Evolutionary conservation across 2,888 invertebrate genomes (phyloP), one percentile per base, ranked within the genome.

Genomic region (Eristalis intricaria): DNA sequence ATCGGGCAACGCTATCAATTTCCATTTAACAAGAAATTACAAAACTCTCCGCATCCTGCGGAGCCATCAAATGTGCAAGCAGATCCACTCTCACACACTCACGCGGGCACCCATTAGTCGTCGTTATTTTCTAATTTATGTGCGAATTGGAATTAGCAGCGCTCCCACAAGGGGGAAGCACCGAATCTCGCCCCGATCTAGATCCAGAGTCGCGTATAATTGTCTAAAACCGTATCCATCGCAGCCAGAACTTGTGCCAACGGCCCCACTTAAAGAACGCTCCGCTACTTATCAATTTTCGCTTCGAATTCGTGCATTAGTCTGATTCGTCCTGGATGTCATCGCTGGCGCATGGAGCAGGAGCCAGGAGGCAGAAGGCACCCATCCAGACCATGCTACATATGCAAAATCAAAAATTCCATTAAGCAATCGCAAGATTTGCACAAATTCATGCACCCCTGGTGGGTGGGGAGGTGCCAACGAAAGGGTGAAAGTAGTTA

Each of bases 361-460:
- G 58, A 38, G n/a, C n/a, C n/a, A n/a, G n/a, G n/a, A n/a, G n/a
- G n/a, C n/a, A n/a, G n/a, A n/a, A n/a, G 38, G 11, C 40, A 68
- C 13, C 61, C 79, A 73, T 22, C 77, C 35, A 73, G 58, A 58
- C 64, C 22, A 19, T 74, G 74, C 66, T 74, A 69, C 74, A 74
- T 69, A 80, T 74, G 80, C 80, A 69, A 68, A 80, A 80, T 80
- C 80, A 68, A 66, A 80, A 80, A 80, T 81, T 74, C 80, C 80
- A 81, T 81, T 81, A 81, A 81, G 74, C 74, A 81, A 75, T 81
- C 74, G 74, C 80, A 81, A 69, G 69, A 81, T 81, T 81, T 81
- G 74, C 80, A 81, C 68, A 74, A 81, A 75, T 68, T 80, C 63
- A 50, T 50, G 10, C 43, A 61, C 73, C 40, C 80, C 10, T 5